A percentile compares a stretch with the other conserved stretches of the same genome.
Conservation (phyloP, 2,113 vertebrate species). For the Hemiscyllium ocellatum region DNA sequence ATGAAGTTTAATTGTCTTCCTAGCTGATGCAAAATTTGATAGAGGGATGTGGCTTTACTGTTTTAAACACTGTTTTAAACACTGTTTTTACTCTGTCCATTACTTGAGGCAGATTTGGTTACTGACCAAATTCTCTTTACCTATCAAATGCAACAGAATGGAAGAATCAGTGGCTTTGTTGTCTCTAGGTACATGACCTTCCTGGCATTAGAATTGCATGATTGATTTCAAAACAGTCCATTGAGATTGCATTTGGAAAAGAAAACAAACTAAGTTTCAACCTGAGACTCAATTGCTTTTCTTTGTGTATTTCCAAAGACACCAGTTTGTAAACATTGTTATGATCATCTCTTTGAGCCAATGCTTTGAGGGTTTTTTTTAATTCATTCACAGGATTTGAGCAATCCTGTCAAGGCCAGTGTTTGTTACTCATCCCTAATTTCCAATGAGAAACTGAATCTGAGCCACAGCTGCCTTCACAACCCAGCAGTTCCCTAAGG, state of each 20-base stretch:
- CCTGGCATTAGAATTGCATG: not conserved
- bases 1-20: not conserved
- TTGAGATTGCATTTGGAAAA: not conserved
- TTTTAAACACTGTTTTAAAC: not conserved
- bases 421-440: not conserved
- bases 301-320: not conserved
- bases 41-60: not conserved
- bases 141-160: too few species aligned
- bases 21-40: not conserved
- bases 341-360: not conserved
- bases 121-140: not conserved
- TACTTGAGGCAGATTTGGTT: not conserved
- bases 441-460: not conserved
- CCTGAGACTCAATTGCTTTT: not conserved
- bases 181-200: not conserved
- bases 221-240: slow-evolving; percentile 17
- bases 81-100: not conserved
- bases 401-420: not conserved
- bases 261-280: not conserved
- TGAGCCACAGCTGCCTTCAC: not conserved
- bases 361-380: not conserved
- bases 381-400: not conserved
- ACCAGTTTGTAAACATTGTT: not conserved
- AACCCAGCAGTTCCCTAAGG: not conserved
- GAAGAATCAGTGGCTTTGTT: slow-evolving; percentile 15